phyloP scores from a whole-genome alignment of 2,888 invertebrate genomes.

The Pristionchus arcanus region DNA sequence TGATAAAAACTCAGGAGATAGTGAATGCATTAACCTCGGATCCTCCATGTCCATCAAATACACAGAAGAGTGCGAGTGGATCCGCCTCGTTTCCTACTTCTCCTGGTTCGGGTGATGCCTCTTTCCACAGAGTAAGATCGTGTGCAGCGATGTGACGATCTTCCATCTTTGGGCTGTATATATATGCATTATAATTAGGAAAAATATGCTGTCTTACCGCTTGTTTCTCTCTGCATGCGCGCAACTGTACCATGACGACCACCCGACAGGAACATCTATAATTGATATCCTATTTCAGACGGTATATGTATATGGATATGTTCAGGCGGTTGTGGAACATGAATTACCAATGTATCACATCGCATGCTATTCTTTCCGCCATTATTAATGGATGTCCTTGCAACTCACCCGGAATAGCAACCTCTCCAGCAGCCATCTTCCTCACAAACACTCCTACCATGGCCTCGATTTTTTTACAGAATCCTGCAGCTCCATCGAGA shows the following conservation, averaged over 20 bases:
- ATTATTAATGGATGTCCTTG: too few relatives aligned
- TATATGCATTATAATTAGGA: too few relatives aligned
- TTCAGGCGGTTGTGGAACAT: too few relatives aligned
- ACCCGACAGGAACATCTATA: conserved; percentile 28
- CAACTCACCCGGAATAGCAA: conserved; percentile 35
- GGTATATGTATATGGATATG: too few relatives aligned
- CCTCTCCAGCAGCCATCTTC: conserved; percentile 48
- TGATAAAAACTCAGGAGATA: not conserved
- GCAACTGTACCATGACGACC: conserved; percentile 37
- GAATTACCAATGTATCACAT: too few relatives aligned
- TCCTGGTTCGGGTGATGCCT: conserved; percentile 28
- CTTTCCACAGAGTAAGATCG: conserved; percentile 50
- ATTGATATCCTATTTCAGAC: not conserved
- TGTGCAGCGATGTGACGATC: conserved; percentile 53
- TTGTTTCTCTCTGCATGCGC: conserved; percentile 48
- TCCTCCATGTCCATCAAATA: conserved; percentile 55
- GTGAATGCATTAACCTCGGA: not conserved
- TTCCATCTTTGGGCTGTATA: conserved; percentile 47
- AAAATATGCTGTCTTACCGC: not conserved
- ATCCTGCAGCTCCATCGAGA: conserved; percentile 26
- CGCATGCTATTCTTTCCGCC: too few relatives aligned
- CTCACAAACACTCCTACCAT: conserved; percentile 33
- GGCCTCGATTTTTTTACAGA: conserved; percentile 43
- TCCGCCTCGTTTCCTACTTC: not conserved
- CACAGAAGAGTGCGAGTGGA: conserved; percentile 24